phyloP scores from a whole-genome alignment of 2,797 vertebrate species.

The Lepilemur septentrionalis region DNA sequence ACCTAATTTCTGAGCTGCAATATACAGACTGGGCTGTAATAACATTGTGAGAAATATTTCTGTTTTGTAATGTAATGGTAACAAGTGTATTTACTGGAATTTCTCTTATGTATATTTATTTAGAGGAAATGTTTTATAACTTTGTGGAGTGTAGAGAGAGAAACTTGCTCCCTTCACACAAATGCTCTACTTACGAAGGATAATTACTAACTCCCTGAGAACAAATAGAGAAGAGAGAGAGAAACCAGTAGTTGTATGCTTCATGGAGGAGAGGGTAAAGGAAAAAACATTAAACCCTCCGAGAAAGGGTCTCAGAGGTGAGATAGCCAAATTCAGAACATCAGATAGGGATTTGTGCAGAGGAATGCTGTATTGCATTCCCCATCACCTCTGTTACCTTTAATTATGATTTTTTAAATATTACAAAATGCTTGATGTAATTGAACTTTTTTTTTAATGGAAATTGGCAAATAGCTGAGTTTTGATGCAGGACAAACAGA shows the following conservation, averaged over 20 bases:
- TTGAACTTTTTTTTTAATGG: neutral
- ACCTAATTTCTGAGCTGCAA: neutral
- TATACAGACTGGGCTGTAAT: neutral
- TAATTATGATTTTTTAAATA: neutral
- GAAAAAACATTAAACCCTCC: neutral
- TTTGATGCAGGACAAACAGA: neutral
- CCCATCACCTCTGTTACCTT: neutral
- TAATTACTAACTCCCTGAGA: neutral
- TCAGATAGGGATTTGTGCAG: neutral
- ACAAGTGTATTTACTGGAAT: neutral
- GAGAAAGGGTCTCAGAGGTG: neutral
- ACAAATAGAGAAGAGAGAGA: neutral
- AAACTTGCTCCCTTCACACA: neutral
- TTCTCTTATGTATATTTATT: neutral
- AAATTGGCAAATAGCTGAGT: neutral
- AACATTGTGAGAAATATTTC: neutral
- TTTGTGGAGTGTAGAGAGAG: neutral
- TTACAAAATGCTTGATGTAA: neutral
- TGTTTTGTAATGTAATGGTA: neutral
- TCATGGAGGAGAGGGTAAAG: neutral
- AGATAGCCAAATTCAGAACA: neutral
- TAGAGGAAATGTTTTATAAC: neutral
- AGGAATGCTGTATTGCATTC: fast-evolving
- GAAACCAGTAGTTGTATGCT: neutral
- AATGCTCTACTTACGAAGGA: neutral